Percentiles rank a stretch among this genome's conserved stretches.
These are phyloP conservation scores for Nycticebus coucang DNA, from an alignment of 2,113 vertebrate genomes.

Conservation along the genomic window DNA sequence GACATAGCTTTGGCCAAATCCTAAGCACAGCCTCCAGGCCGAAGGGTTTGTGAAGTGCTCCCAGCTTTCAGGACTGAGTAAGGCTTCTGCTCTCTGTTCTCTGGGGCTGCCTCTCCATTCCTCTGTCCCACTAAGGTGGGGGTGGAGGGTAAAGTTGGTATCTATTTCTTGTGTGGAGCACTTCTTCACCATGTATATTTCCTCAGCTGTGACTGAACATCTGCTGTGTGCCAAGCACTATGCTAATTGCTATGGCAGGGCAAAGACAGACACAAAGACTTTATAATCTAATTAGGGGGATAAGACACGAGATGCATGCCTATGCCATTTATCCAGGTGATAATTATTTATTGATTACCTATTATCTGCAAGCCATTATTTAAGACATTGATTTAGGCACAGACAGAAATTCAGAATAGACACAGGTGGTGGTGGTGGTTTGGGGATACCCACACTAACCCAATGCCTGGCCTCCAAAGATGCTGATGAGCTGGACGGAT, in stretches of 20 bases:
- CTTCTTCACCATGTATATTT: not conserved
- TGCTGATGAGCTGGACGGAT: not conserved
- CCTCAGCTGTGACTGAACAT: not conserved
- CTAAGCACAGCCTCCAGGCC: not conserved
- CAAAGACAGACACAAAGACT: not conserved
- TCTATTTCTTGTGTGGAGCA: not conserved
- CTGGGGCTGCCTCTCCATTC: not conserved
- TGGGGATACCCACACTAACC: not conserved
- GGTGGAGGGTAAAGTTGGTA: not conserved
- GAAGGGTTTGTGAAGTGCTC: not conserved
- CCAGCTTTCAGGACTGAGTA: not conserved
- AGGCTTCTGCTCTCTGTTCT: not conserved
- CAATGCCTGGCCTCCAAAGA: not conserved
- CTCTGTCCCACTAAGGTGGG: not conserved
- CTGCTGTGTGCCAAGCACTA: not conserved
- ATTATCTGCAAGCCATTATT: not conserved
- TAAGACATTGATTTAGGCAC: not conserved
- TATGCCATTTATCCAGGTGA: not conserved
- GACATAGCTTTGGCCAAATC: not conserved
- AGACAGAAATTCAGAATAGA: not conserved
- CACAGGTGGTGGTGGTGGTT: not conserved
- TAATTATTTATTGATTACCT: not conserved
- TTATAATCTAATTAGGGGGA: not conserved
- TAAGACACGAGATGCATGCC: not conserved
- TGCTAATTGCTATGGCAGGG: not conserved